Evolutionary conservation across 2,797 vertebrate genomes (phyloP).

Genomic region (Typhlichthys subterraneus): DNA sequence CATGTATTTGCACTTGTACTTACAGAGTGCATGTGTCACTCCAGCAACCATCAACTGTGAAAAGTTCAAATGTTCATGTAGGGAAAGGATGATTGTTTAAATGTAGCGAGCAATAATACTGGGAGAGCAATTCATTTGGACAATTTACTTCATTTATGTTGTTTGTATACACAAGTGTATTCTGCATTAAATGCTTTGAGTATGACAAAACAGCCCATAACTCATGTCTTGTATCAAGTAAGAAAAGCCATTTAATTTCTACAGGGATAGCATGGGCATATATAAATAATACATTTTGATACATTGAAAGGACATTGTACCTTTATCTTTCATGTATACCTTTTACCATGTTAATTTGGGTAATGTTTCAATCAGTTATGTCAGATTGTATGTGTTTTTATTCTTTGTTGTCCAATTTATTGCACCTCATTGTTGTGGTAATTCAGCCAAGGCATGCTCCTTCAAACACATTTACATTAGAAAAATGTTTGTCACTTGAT

Average conservation of each 20-base stretch:
- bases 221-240: constrained; percentile 11
- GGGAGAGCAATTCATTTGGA: constrained; percentile 21
- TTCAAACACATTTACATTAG: constrained; percentile 52
- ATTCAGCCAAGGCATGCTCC: constrained; percentile 25
- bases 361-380: constrained; percentile 23
- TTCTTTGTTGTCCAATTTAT: constrained; percentile 42
- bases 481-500: constrained; percentile 74
- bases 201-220: background rate
- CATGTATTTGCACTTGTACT: constrained; percentile 58
- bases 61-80: constrained; percentile 22
- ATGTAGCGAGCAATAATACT: constrained; percentile 21
- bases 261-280: constrained; percentile 6
- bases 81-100: constrained; percentile 25
- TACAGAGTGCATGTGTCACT: constrained; percentile 44
- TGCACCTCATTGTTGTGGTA: constrained; percentile 33
- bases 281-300: constrained; percentile 16
- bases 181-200: background rate
- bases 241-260: constrained; percentile 13
- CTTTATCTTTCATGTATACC: constrained; percentile 42
- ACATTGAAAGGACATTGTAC: constrained; percentile 42
- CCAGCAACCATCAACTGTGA: constrained; percentile 55
- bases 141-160: constrained; percentile 17
- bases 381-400: constrained; percentile 47
- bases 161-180: constrained; percentile 12
- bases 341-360: constrained; percentile 38